These are phyloP conservation scores for Caenorhabditis wallacei DNA, from an alignment of 2,888 invertebrate genomes.

Conservation along the genomic window DNA sequence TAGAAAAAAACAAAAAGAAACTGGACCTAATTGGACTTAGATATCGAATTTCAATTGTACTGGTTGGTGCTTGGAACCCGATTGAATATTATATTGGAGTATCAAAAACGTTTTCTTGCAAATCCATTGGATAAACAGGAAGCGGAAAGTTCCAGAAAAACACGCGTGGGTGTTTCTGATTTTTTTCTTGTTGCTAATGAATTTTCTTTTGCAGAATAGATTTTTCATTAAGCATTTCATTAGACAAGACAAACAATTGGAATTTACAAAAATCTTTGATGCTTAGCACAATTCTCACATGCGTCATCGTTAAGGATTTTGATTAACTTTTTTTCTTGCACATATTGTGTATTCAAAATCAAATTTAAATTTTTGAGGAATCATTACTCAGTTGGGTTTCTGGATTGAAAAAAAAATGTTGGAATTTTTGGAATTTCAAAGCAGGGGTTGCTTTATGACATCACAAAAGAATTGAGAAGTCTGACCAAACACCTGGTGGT, in stretches of 20 bases:
- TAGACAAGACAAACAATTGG: conserved; percentile 29
- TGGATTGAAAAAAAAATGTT: too few species aligned
- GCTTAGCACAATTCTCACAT: conserved; percentile 4
- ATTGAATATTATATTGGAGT: conserved; percentile 46
- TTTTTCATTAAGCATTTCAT: conserved; percentile 45
- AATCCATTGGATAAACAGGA: background rate
- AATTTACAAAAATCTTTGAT: conserved; percentile 41
- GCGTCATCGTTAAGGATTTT: conserved; percentile 18
- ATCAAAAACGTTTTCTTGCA: conserved; percentile 45
- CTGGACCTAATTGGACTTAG: conserved; percentile 47
- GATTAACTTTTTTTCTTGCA: conserved; percentile 14
- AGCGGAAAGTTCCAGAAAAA: background rate
- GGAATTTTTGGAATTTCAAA: background rate
- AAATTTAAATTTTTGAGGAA: background rate
- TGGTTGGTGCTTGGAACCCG: conserved; percentile 20
- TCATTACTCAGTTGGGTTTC: conserved; percentile 8
- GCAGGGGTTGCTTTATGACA: conserved; percentile 19
- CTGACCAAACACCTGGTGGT: conserved; percentile 25
- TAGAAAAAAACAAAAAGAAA: conserved; percentile 38
- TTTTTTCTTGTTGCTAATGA: conserved; percentile 4
- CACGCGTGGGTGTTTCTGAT: conserved; percentile 13
- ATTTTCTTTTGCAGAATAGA: conserved; percentile 12
- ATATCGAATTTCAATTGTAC: conserved; percentile 55
- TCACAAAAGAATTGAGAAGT: conserved; percentile 20
- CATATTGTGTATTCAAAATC: background rate